phyloP scores from a whole-genome alignment of 2,113 vertebrate genomes.

The Lophotis ruficrista region DNA sequence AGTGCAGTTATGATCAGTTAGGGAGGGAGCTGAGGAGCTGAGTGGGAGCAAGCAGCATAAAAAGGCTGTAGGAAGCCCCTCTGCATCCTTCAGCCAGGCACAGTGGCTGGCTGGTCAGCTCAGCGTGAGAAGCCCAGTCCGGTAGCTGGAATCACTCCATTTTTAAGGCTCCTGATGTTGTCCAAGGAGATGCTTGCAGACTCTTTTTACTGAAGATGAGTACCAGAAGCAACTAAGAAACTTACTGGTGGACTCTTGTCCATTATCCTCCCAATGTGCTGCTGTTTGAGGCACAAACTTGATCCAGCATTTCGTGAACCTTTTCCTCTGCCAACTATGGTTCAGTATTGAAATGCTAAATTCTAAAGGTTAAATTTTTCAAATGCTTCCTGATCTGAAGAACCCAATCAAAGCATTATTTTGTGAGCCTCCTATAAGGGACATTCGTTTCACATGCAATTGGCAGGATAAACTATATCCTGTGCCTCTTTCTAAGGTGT shows the following conservation, averaged over 20 bases:
- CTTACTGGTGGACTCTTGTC: background rate
- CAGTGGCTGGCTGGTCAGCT: background rate
- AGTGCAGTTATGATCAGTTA: background rate
- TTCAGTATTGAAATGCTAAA: background rate
- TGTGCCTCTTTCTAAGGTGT: background rate
- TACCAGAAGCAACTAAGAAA: background rate
- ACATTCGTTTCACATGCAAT: background rate
- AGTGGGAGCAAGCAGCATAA: background rate
- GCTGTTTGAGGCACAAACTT: background rate
- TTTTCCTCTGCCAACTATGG: background rate
- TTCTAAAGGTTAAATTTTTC: background rate
- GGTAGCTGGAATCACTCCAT: background rate
- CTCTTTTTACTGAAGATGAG: background rate
- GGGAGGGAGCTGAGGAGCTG: background rate
- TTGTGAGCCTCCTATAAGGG: background rate
- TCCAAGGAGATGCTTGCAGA: background rate
- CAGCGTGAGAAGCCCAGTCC: background rate
- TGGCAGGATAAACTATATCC: background rate
- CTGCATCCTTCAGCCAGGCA: background rate
- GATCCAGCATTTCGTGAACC: background rate
- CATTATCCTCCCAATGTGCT: background rate
- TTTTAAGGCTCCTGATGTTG: background rate
- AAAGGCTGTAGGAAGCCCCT: background rate
- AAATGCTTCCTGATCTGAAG: background rate
- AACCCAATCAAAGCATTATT: background rate